phyloP scores from a whole-genome alignment of 2,797 vertebrate genomes.

The Peromyscus aztecus region DNA sequence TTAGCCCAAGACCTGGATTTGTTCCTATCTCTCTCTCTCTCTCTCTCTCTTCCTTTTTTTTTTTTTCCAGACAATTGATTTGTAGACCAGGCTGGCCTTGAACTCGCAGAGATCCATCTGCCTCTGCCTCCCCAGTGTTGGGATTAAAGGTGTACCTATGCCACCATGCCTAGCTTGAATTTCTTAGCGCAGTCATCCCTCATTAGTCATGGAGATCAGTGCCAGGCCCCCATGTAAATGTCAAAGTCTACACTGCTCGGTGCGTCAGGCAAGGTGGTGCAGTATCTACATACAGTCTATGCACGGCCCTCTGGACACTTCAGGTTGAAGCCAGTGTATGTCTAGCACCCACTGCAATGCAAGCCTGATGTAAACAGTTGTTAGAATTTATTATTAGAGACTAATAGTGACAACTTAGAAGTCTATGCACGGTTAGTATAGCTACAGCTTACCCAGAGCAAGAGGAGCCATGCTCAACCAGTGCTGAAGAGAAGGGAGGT shows the following conservation, averaged over 20 bases:
- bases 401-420: neutral
- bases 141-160: neutral
- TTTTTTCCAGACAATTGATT: neutral
- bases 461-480: neutral
- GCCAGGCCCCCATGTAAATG: neutral
- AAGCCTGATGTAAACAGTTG: neutral
- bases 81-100: neutral
- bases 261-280: neutral
- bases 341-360: neutral
- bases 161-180: neutral
- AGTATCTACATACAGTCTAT: neutral
- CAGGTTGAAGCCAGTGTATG: neutral
- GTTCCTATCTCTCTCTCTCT: accelerated
- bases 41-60: no score
- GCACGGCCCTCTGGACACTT: neutral
- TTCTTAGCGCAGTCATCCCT: neutral
- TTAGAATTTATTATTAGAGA: neutral
- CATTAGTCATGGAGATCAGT: neutral
- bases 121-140: neutral
- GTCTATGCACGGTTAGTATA: neutral
- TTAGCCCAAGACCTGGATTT: neutral
- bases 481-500: neutral
- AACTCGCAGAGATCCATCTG: neutral
- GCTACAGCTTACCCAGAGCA: neutral
- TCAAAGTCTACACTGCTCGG: neutral